phyloP scores from a whole-genome alignment of 2,797 vertebrate genomes.

The Macrochelys suwanniensis region DNA sequence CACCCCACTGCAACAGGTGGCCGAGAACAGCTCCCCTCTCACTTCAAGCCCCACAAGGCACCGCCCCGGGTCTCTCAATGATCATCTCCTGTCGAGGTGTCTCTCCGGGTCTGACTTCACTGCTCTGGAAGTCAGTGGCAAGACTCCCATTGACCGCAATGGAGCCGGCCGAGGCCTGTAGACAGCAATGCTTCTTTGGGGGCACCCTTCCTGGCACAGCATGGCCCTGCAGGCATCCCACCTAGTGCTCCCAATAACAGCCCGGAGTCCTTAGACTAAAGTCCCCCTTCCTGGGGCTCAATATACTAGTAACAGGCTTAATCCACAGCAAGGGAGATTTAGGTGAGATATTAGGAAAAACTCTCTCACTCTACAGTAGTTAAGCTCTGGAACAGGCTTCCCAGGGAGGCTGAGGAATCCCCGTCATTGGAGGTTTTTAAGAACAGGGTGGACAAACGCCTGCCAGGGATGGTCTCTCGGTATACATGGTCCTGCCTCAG shows the following conservation, averaged over 20 bases:
- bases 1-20: background rate
- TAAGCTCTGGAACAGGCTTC: background rate
- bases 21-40: background rate
- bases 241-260: background rate
- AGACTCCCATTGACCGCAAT: background rate
- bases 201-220: background rate
- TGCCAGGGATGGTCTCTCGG: background rate
- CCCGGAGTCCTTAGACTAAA: background rate
- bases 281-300: background rate
- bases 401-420: background rate
- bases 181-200: background rate
- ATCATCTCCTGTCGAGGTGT: background rate
- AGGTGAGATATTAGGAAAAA: background rate
- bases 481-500: background rate
- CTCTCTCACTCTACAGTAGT: background rate
- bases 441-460: background rate
- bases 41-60: background rate
- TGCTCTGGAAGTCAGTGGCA: background rate
- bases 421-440: background rate
- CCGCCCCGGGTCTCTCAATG: background rate
- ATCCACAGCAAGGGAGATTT: background rate
- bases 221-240: too few species aligned
- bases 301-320: background rate
- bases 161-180: background rate
- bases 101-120: background rate